Evolutionary conservation across 2,113 vertebrate species (phyloP).

Genomic region (Poecilia latipinna): DNA sequence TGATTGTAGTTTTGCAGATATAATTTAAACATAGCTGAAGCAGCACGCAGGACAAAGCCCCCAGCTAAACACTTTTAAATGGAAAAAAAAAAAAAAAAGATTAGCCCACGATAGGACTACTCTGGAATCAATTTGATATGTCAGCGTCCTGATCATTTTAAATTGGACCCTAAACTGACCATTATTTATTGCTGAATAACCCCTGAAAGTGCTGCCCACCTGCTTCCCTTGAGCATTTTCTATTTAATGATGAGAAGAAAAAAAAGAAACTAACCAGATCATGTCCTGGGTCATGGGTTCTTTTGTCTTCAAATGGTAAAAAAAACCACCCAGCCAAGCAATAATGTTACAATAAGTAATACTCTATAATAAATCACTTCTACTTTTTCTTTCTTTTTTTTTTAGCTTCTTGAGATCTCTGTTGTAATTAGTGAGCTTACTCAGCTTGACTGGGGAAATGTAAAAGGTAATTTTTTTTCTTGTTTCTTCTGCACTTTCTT

Average conservation of each 20-base stretch:
- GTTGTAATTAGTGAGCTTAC: constrained; percentile 9
- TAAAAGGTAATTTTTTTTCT: background rate
- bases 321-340: constrained; percentile 28
- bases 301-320: constrained; percentile 16
- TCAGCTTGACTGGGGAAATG: constrained; percentile 21
- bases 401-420: background rate
- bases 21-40: constrained; percentile 36
- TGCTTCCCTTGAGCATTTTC: background rate
- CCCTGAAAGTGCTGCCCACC: background rate
- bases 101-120: constrained; percentile 20
- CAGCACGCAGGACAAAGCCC: constrained; percentile 3
- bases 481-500: background rate
- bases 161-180: background rate
- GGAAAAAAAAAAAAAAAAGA: background rate
- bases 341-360: constrained; percentile 30
- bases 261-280: background rate
- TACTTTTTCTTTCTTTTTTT: background rate
- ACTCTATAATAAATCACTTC: background rate
- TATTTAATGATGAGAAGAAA: background rate
- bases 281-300: background rate
- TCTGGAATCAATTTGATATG: constrained; percentile 7
- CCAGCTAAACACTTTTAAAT: constrained; percentile 1
- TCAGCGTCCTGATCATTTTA: constrained; percentile 25
- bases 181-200: background rate
- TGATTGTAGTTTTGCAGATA: constrained; percentile 23